These are phyloP conservation scores for Cirrhinus mrigala DNA, from an alignment of 2,797 vertebrate genomes.

Conservation along the genomic window DNA sequence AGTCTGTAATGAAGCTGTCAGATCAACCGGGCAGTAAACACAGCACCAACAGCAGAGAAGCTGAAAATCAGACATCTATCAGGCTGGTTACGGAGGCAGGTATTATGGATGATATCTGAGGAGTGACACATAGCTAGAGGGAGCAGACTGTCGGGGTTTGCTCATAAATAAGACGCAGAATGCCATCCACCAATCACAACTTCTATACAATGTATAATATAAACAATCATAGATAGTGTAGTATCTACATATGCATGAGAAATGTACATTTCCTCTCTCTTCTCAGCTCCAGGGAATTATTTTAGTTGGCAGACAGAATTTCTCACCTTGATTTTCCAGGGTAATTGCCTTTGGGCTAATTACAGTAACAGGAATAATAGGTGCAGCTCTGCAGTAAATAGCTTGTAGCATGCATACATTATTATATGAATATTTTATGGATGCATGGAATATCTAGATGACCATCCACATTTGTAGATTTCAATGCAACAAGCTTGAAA, in stretches of 20 bases:
- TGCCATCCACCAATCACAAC: not conserved
- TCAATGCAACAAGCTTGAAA: too few relatives aligned
- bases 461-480: too few relatives aligned
- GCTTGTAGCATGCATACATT: not conserved
- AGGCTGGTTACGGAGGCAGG: not conserved
- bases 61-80: conserved; percentile 22
- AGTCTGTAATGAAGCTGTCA: conserved; percentile 13
- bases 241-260: not conserved
- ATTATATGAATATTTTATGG: too few relatives aligned
- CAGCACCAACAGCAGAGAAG: not conserved
- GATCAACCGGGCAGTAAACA: not conserved
- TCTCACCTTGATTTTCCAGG: not conserved
- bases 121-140: not conserved
- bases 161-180: conserved; percentile 34
- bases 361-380: conserved; percentile 39
- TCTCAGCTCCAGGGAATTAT: not conserved
- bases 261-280: not conserved
- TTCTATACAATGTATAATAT: not conserved
- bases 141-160: not conserved
- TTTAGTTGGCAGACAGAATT: not conserved
- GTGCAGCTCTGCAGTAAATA: not conserved
- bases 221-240: not conserved
- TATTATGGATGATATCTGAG: not conserved
- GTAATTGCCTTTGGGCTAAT: conserved; percentile 32
- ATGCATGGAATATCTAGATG: too few relatives aligned